phyloP scores from a whole-genome alignment of 2,888 invertebrate genomes.

The Eumacrocentrus americanus region DNA sequence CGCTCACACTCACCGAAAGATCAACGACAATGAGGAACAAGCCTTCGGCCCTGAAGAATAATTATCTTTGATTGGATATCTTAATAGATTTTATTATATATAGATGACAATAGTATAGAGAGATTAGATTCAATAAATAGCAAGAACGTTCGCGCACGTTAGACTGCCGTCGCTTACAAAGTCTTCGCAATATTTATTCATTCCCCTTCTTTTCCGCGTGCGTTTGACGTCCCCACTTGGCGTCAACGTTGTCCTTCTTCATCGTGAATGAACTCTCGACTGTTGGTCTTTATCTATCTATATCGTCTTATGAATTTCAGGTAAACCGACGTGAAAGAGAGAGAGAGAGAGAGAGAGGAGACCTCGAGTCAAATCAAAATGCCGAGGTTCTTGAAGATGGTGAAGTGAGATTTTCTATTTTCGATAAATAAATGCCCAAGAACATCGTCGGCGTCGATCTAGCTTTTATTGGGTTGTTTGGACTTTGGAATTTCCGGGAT shows the following conservation, averaged over 20 bases:
- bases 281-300: background rate
- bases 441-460: too few species aligned
- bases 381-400: background rate
- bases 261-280: background rate
- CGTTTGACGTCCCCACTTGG: background rate
- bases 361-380: conserved; percentile 5
- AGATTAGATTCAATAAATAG: too few species aligned
- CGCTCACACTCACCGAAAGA: conserved; percentile 19
- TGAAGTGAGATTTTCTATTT: conserved; percentile 14
- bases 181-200: conserved; percentile 18
- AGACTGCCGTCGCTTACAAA: conserved; percentile 4
- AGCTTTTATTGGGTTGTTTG: too few species aligned
- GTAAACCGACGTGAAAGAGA: too few species aligned
- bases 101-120: too few species aligned
- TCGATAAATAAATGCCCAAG: too few species aligned
- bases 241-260: background rate
- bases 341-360: too few species aligned
- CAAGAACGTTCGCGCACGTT: background rate
- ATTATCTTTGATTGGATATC: too few species aligned
- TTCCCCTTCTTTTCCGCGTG: conserved; percentile 4
- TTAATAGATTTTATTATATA: too few species aligned
- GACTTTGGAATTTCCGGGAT: too few species aligned
- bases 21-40: too few species aligned
- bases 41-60: too few species aligned
- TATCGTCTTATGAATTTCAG: conserved; percentile 1